Evolutionary conservation across 2,888 invertebrate species (phyloP), one percentile per base, ranked within the genome.

Genomic region (Mellilla xanthometata): DNA sequence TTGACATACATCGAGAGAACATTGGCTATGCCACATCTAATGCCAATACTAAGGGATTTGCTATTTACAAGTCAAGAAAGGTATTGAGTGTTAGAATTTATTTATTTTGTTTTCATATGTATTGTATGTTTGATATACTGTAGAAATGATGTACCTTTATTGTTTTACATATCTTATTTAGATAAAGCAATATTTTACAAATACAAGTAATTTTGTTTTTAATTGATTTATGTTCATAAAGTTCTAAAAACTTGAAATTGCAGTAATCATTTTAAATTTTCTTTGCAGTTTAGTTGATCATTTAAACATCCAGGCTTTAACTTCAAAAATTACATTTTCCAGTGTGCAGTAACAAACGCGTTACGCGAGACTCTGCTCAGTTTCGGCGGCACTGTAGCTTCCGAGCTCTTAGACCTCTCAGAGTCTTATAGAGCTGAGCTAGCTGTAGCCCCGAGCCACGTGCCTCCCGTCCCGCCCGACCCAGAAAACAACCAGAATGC

Each of bases 311-410:
- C n/a, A n/a, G n/a, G n/a, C n/a, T n/a, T n/a, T n/a, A n/a, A n/a
- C n/a, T n/a, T n/a, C n/a, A n/a, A n/a, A n/a, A n/a, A n/a, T n/a
- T n/a, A n/a, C n/a, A 5, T 24, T 7, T 60, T 59, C 2, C 74
- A 90, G 90, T 76, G 81, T 39, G 85, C 89, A 1, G 85, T 89
- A 3, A 90, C 90, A 1, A 90, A 89, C 39, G 90, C 87, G 0
- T 63, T 90, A 0, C 78, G 82, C 0, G 90, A 90, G 54, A 89
- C 90, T 0, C 56, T 90, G 6, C 68, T 90, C 0, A 83, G 89
- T 40, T 90, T 90, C 54, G 90, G 90, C 1, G 89, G 88, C 0
- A 65, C 49, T 23, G 77, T 89, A 6, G 81, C 87, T 11, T 62
- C 70, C 0, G 82, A 82, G 11, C 69, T 90, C 5, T 40, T 65